Evolutionary conservation across 2,888 invertebrate species (phyloP), one percentile per base, ranked within the genome.

Genomic region (Trachelus iudaicus): DNA sequence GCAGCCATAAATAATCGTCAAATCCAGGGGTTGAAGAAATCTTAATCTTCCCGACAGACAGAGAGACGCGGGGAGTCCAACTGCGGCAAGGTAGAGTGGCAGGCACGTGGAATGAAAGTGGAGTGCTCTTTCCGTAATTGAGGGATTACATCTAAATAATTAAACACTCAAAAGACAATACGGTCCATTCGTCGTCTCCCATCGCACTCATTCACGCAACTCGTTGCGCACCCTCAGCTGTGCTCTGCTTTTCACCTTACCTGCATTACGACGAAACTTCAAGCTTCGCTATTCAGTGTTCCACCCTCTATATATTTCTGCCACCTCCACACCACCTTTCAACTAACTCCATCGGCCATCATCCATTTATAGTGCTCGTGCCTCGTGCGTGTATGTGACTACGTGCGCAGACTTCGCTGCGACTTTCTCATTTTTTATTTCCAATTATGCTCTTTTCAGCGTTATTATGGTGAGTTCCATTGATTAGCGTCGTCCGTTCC

Each of bases 101-200:
- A 31, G 9, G 71, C 71, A 33, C 71, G 31, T 11, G 31, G 23
- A 71, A 71, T 71, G n/a, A 71, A 71, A 33, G 31, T 33, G 12
- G 33, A 33, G 71, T 71, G 71, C 71, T 71, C 71, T 71, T 71
- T 71, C 71, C 31, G 71, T 71, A 71, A 71, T 71, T 71, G 71
- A 71, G 71, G 71, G 71, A 71, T 71, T 71, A 71, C 71, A 71
- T 71, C 33, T 31, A 71, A 71, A 71, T 71, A 71, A 71, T 71
- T 71, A 71, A 71, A 71, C 71, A 71, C 71, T 71, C 71, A 11
- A 71, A 71, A 71, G 31, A 71, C 71, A 71, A 71, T 71, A 71
- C 71, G 13, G 31, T 6, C 31, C 71, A 71, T 71, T 33, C 12
- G 13, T 71, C 71, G 31, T 33, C 71, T 31, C 71, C 31, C 15